Evolutionary conservation across 2,113 vertebrate species (phyloP).

Genomic region (Isichthys henryi): DNA sequence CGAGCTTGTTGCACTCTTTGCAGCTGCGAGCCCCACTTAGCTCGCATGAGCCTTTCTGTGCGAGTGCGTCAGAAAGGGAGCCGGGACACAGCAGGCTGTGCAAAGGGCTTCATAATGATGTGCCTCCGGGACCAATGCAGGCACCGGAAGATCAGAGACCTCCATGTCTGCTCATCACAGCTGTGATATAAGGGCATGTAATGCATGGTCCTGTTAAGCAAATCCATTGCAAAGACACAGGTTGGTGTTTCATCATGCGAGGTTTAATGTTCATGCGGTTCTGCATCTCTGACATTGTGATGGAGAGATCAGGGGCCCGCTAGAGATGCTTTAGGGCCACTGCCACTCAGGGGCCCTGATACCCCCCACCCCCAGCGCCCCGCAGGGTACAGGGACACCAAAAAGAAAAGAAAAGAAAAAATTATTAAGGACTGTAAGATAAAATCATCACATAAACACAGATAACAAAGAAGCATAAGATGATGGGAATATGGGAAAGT

Average conservation of each 20-base stretch:
- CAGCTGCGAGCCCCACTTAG: background rate
- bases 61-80: background rate
- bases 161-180: background rate
- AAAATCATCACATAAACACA: too few relatives aligned
- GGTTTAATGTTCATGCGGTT: background rate
- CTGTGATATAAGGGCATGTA: background rate
- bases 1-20: background rate
- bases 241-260: background rate
- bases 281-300: background rate
- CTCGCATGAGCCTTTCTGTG: background rate
- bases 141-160: background rate
- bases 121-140: background rate
- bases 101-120: background rate
- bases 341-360: background rate
- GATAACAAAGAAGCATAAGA: too few relatives aligned
- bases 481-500: too few relatives aligned
- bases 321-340: background rate
- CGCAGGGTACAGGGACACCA: too few relatives aligned
- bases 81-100: background rate
- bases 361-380: too few relatives aligned
- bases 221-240: background rate
- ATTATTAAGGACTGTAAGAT: too few relatives aligned
- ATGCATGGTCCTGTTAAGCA: background rate
- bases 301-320: background rate
- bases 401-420: too few relatives aligned